phyloP scores from a whole-genome alignment of 2,888 invertebrate genomes.

The Calliphora vomitoria region DNA sequence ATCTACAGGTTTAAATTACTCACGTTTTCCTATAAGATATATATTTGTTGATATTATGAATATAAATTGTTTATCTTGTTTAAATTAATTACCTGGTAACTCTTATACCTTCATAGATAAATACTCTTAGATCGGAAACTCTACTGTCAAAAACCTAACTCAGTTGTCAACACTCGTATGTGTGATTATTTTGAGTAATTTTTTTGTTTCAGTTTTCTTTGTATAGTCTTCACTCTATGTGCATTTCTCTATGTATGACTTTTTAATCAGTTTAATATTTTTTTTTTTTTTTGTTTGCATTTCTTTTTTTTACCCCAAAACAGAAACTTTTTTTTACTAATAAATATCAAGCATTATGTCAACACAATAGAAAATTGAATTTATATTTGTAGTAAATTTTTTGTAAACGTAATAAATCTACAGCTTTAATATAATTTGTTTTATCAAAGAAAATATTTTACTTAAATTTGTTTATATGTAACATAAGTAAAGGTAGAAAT shows the following conservation, averaged over 20 bases:
- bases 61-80: too few species aligned
- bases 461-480: not conserved
- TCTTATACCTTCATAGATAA: not conserved
- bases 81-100: too few species aligned
- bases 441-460: not conserved
- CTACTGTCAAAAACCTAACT: not conserved
- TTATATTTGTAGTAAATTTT: slow-evolving; percentile 12
- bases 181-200: too few species aligned
- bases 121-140: not conserved
- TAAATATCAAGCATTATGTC: slow-evolving; percentile 50
- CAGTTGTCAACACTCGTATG: not conserved
- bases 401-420: slow-evolving; percentile 16
- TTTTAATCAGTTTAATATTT: not conserved
- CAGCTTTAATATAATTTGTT: not conserved
- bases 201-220: too few species aligned
- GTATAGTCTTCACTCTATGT: too few species aligned
- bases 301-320: not conserved
- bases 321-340: slow-evolving; percentile 3
- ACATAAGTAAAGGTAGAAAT: too few species aligned
- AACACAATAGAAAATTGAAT: slow-evolving; percentile 50
- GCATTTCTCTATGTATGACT: not conserved
- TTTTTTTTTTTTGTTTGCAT: not conserved
- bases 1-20: too few species aligned
- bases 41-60: too few species aligned
- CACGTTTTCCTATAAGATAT: too few species aligned